These are phyloP conservation scores for Saxicola maurus DNA, from an alignment of 2,797 vertebrate species.

Conservation along the genomic window DNA sequence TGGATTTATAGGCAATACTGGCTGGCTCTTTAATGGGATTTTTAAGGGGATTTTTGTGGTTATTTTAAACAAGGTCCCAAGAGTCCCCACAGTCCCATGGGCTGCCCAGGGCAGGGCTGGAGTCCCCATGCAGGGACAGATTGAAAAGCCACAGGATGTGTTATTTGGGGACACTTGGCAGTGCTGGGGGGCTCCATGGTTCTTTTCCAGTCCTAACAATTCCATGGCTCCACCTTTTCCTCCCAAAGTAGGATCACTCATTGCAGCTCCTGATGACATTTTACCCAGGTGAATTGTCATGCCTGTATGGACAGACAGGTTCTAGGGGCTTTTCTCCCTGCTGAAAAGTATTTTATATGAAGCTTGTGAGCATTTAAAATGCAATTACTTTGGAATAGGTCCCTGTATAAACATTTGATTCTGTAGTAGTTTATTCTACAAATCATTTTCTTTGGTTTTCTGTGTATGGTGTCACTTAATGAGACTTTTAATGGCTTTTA, in stretches of 20 bases:
- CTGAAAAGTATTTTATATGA: not conserved
- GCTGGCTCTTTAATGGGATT: rapidly evolving
- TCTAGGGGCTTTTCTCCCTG: not conserved
- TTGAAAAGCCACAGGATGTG: not conserved
- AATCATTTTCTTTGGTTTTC: not conserved
- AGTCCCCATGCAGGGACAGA: not conserved
- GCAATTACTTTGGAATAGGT: not conserved
- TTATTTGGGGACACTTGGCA: not conserved
- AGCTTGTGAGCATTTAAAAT: not conserved
- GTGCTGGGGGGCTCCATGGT: not conserved
- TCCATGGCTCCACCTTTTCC: not conserved
- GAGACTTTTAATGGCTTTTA: not conserved
- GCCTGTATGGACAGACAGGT: not conserved
- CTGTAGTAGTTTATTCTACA: not conserved
- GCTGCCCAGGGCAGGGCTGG: not conserved
- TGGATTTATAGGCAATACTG: not conserved
- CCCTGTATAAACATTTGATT: not conserved
- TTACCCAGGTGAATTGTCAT: not conserved
- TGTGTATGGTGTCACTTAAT: not conserved
- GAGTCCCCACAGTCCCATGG: not conserved
- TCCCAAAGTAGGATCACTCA: not conserved
- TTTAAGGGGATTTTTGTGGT: not conserved
- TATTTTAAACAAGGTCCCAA: not conserved
- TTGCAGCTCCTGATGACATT: not conserved
- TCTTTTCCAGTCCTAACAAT: not conserved